A percentile compares a stretch with the other conserved stretches of the same genome.
Conservation (phyloP, 23 tunicate genomes). For the Ascidia mentula region DNA sequence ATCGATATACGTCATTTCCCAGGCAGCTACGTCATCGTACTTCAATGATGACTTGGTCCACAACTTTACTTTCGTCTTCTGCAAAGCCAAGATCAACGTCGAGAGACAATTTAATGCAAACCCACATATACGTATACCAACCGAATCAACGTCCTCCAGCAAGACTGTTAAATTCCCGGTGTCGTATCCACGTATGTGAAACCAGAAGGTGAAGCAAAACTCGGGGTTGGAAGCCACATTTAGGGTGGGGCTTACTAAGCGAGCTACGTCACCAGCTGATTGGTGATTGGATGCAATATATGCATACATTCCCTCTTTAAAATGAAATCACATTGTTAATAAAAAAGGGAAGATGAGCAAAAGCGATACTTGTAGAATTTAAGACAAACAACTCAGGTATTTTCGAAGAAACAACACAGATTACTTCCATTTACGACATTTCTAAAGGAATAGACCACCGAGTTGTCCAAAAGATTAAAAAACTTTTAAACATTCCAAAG, state of each 20-base stretch:
- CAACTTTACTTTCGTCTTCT: background rate
- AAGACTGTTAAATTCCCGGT: conserved; percentile 11
- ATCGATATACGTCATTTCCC: conserved; percentile 5
- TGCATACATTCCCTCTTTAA: too few species aligned
- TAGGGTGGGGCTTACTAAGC: background rate
- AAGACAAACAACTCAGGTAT: too few species aligned
- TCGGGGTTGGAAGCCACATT: background rate
- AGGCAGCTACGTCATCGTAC: background rate
- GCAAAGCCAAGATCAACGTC: background rate
- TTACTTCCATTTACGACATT: too few species aligned
- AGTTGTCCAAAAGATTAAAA: too few species aligned
- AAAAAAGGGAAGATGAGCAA: too few species aligned
- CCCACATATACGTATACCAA: background rate
- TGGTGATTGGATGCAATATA: background rate
- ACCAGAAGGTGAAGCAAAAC: conserved; percentile 6
- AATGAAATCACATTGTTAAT: too few species aligned
- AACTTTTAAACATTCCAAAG: too few species aligned
- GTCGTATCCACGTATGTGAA: conserved; percentile 11
- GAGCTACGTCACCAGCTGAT: background rate
- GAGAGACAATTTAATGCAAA: background rate
- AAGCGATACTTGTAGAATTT: too few species aligned
- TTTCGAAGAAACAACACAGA: too few species aligned
- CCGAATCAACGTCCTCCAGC: background rate
- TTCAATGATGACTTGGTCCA: background rate
- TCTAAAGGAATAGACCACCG: too few species aligned